These are phyloP conservation scores for Cynaeus angustus DNA, from an alignment of 2,888 invertebrate species.

Conservation along the genomic window DNA sequence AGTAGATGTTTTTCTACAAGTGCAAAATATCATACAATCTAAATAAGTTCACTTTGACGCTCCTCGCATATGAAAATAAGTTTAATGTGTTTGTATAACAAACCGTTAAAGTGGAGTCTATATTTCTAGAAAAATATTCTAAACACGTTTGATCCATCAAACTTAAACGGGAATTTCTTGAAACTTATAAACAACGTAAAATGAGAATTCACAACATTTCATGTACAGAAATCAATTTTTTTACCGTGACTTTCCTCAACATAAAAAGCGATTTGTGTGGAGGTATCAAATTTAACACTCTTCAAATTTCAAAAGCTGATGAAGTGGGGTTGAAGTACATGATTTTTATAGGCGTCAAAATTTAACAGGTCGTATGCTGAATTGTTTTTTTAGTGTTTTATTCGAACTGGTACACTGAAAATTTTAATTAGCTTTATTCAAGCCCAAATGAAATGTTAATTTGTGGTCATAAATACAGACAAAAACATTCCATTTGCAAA, in stretches of 20 bases:
- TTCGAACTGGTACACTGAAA: no score
- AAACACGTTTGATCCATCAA: background rate
- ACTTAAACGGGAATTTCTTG: background rate
- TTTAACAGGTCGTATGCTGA: no score
- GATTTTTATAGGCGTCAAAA: no score
- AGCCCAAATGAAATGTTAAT: no score
- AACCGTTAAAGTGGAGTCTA: background rate
- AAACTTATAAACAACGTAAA: background rate
- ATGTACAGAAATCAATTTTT: background rate
- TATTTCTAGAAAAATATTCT: conserved; percentile 4
- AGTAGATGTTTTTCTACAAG: background rate
- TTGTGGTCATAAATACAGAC: no score
- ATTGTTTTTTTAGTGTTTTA: no score
- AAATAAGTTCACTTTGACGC: background rate
- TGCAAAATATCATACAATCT: background rate
- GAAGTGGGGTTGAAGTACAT: no score
- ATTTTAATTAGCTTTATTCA: no score
- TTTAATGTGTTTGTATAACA: background rate
- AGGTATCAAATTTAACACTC: no score
- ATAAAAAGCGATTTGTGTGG: no score
- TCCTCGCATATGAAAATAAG: background rate
- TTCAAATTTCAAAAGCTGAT: no score
- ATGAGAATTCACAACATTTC: background rate
- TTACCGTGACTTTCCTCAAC: background rate
- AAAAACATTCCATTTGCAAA: no score